Percentiles rank a stretch among this genome's conserved stretches.
phyloP scores from a whole-genome alignment of 2,113 vertebrate genomes.

The Elephas maximus region DNA sequence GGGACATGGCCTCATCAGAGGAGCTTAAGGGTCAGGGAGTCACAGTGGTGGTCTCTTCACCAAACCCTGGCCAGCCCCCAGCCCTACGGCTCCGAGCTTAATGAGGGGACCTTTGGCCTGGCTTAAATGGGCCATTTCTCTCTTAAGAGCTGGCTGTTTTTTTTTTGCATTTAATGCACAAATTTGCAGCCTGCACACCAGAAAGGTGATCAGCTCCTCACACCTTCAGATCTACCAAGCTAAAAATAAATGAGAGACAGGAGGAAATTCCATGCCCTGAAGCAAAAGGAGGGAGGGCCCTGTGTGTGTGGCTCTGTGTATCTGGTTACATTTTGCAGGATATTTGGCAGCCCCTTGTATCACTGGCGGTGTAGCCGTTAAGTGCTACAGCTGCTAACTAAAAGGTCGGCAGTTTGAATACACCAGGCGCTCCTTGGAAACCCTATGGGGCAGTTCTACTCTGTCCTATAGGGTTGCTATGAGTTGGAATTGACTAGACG shows the following conservation, averaged over 20 bases:
- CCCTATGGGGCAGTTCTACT: too few species aligned
- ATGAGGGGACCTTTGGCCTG: neutral
- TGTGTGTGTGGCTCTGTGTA: neutral
- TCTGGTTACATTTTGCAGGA: conserved; percentile 30
- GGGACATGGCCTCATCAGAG: neutral
- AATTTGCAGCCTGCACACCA: neutral
- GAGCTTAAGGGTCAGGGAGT: neutral
- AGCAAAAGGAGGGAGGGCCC: neutral
- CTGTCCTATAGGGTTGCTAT: too few species aligned
- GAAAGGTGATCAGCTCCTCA: conserved; percentile 31
- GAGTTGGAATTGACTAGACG: too few species aligned
- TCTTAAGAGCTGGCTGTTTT: neutral
- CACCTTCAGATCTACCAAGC: neutral
- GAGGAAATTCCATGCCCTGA: neutral
- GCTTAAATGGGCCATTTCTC: neutral
- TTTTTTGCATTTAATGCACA: neutral
- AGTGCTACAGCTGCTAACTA: too few species aligned
- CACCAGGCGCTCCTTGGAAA: too few species aligned
- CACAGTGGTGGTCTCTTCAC: neutral
- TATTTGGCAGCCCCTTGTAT: neutral
- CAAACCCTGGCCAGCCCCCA: neutral
- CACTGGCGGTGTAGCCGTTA: too few species aligned
- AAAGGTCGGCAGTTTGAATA: too few species aligned
- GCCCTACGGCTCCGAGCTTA: neutral
- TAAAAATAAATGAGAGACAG: neutral